Evolutionary conservation across 37 sponge, comb jelly and placozoan species (phyloP).

Genomic region (Lycopodina hypogea): DNA sequence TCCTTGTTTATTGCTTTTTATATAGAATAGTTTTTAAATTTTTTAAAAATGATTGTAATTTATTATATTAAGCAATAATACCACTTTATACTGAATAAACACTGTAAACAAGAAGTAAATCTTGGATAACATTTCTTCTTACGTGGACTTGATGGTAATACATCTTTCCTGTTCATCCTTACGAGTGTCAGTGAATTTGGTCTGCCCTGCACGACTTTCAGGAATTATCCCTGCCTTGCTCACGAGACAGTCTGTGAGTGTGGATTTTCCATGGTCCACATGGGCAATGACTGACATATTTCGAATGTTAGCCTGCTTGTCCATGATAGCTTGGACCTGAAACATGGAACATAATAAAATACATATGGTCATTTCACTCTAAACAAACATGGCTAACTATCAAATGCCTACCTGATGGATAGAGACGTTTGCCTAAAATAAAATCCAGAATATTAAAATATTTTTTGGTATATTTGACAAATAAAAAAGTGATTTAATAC

Average conservation of each 20-base stretch:
- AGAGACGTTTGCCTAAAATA: slow-evolving; percentile 83
- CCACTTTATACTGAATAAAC: too few relatives aligned
- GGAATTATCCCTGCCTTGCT: slow-evolving; percentile 99
- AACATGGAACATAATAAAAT: too few relatives aligned
- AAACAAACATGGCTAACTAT: neutral
- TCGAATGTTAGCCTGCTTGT: slow-evolving; percentile 96
- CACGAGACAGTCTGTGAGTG: slow-evolving; percentile 95
- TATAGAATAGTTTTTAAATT: too few relatives aligned
- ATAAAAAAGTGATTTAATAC: too few relatives aligned
- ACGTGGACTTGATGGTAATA: slow-evolving; percentile 99
- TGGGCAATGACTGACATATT: slow-evolving; percentile 99
- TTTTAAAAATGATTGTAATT: too few relatives aligned
- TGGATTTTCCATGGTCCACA: slow-evolving; percentile 99
- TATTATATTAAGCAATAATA: too few relatives aligned
- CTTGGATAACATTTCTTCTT: too few relatives aligned
- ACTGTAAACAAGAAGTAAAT: too few relatives aligned
- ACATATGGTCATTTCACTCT: too few relatives aligned
- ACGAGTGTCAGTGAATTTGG: slow-evolving; percentile 95
- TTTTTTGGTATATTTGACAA: too few relatives aligned
- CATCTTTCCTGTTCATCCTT: slow-evolving; percentile 99
- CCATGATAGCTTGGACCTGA: slow-evolving; percentile 97
- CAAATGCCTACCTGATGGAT: slow-evolving; percentile 82
- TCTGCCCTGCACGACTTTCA: slow-evolving; percentile 83
- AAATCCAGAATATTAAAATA: too few relatives aligned
- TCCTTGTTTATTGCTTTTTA: too few relatives aligned